A percentile compares a stretch with the other conserved stretches of the same genome.
These are phyloP conservation scores for Xerus rutilus DNA, from an alignment of 2,797 vertebrate species.

Conservation along the genomic window DNA sequence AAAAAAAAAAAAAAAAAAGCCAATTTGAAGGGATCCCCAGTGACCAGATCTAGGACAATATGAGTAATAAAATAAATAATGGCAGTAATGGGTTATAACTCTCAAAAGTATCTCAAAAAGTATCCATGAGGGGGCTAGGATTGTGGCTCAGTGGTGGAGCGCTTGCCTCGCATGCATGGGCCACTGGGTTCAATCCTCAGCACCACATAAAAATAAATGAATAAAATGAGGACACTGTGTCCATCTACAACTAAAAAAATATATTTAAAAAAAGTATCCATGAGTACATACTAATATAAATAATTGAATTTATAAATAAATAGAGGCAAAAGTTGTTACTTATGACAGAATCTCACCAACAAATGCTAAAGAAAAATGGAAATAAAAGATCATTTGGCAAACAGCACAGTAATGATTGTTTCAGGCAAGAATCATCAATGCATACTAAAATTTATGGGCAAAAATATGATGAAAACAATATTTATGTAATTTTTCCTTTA, in stretches of 20 bases:
- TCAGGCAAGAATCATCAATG: neutral
- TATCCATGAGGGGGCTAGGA: neutral
- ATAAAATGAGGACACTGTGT: no score
- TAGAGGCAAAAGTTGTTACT: neutral
- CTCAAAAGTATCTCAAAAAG: neutral
- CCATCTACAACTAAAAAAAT: no score
- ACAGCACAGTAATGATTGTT: neutral
- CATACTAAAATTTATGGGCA: neutral
- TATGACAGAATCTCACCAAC: neutral
- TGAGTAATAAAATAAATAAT: neutral
- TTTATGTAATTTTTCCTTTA: neutral
- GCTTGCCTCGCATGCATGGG: no score
- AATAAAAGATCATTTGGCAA: neutral
- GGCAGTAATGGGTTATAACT: neutral
- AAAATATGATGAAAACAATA: neutral
- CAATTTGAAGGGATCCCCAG: neutral
- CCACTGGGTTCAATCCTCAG: no score
- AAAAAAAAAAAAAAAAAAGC: no score
- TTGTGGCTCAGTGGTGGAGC: no score
- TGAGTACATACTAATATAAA: neutral
- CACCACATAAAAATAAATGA: no score
- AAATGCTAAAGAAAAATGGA: neutral
- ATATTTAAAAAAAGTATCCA: neutral
- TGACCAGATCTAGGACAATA: neutral
- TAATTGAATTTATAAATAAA: neutral